phyloP scores from a whole-genome alignment of 64 coral and sea anemone species.

The Actinia equina region DNA sequence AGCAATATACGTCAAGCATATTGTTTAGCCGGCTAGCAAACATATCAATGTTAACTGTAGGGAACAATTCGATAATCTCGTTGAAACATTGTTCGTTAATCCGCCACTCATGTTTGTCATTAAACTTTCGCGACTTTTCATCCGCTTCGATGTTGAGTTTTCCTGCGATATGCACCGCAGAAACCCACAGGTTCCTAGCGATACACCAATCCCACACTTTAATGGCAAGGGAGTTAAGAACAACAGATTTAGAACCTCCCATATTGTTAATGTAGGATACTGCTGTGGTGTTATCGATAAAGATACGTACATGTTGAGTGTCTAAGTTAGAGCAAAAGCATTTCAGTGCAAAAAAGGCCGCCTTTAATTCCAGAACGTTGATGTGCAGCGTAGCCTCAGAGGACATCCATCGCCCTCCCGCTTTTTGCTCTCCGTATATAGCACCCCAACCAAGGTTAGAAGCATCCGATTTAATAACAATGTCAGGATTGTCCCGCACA shows the following conservation, averaged over 20 bases:
- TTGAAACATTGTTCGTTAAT: neutral
- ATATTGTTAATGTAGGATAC: conserved; percentile 42
- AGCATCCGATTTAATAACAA: conserved; percentile 39
- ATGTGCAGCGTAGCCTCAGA: neutral
- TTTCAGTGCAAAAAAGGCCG: conserved; percentile 30
- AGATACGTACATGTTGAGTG: conserved; percentile 30
- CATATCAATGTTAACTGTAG: conserved; percentile 26
- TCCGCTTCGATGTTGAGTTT: conserved; percentile 35
- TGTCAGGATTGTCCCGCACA: neutral
- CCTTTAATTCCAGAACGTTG: conserved; percentile 24
- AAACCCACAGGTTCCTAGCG: conserved; percentile 35
- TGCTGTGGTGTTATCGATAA: conserved; percentile 34
- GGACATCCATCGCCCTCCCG: conserved; percentile 15
- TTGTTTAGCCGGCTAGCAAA: conserved; percentile 48
- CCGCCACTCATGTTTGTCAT: conserved; percentile 12
- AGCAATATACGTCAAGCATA: conserved; percentile 16
- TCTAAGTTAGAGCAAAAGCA: conserved; percentile 14
- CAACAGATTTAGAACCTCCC: conserved; percentile 42
- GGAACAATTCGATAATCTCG: neutral
- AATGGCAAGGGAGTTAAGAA: conserved; percentile 24
- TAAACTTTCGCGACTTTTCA: conserved; percentile 30
- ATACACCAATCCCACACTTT: conserved; percentile 66
- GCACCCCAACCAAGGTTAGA: conserved; percentile 50
- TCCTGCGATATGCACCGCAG: conserved; percentile 39
- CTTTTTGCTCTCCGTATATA: neutral